phyloP scores from a whole-genome alignment of 2,888 invertebrate genomes.

The Ischnus inquisitorius region DNA sequence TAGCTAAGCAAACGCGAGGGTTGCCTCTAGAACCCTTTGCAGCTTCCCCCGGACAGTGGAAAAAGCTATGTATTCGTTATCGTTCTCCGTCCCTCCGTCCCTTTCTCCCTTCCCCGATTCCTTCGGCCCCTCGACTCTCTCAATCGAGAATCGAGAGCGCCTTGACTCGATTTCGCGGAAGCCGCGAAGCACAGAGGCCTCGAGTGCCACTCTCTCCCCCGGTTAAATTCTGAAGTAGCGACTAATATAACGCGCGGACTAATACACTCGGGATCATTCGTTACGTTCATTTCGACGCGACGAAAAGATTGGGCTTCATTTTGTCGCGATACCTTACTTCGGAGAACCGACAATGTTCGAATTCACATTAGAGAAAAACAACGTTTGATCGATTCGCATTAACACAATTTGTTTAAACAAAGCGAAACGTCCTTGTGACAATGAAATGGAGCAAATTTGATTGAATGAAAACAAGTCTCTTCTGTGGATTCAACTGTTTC shows the following conservation, averaged over 20 bases:
- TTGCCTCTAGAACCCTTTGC: background rate
- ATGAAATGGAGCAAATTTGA: background rate
- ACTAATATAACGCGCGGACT: background rate
- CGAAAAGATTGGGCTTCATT: no score
- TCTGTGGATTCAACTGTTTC: background rate
- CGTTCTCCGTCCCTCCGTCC: background rate
- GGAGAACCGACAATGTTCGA: background rate
- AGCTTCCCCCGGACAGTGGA: background rate
- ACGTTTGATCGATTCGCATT: background rate
- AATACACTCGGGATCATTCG: background rate
- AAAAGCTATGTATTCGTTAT: background rate
- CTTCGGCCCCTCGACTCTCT: background rate
- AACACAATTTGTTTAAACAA: background rate
- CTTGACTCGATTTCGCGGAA: slow-evolving; percentile 1
- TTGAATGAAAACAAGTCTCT: background rate
- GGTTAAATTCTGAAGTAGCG: background rate
- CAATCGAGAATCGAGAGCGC: background rate
- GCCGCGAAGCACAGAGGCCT: background rate
- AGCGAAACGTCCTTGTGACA: background rate
- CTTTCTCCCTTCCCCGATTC: background rate
- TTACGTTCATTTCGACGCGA: background rate
- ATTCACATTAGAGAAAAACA: background rate
- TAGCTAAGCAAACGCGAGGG: slow-evolving; percentile 22
- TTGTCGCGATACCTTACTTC: background rate
- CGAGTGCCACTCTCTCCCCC: background rate